Conservation (phyloP, 2,797 vertebrate species). For the Neomorphus geoffroyi region DNA sequence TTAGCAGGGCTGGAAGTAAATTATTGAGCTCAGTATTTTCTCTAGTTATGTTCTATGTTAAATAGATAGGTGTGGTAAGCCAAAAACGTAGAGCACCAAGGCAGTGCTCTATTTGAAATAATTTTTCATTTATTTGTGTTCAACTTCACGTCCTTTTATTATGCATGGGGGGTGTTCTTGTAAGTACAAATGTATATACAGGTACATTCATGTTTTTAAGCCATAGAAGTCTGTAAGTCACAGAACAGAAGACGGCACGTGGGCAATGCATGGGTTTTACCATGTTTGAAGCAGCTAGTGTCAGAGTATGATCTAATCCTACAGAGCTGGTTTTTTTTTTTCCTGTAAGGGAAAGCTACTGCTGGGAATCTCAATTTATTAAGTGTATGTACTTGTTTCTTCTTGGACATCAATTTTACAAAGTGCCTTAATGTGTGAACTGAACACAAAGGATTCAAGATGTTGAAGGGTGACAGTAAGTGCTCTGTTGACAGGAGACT, state of each 20-base stretch:
- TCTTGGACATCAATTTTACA: constrained; percentile 37
- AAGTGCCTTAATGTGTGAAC: constrained; percentile 40
- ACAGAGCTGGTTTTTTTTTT: not conserved
- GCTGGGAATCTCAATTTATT: constrained; percentile 64
- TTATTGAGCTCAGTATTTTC: not conserved
- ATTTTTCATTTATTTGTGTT: not conserved
- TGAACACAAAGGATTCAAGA: not conserved
- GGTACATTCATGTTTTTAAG: not conserved
- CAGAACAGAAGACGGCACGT: not conserved
- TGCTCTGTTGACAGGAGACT: constrained; percentile 52
- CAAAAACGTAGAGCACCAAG: not conserved
- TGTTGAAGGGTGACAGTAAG: constrained; percentile 35
- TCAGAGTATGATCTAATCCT: constrained; percentile 17
- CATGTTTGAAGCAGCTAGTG: not conserved
- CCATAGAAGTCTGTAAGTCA: not conserved
- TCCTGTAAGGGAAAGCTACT: constrained; percentile 32
- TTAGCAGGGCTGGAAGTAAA: not conserved
- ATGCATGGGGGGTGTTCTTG: not conserved
- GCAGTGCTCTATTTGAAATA: not conserved
- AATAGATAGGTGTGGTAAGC: not conserved
- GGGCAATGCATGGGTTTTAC: not conserved
- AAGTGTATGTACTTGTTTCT: constrained; percentile 19
- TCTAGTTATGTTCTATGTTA: not conserved
- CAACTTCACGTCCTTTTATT: not conserved
- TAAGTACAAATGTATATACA: not conserved